These are phyloP conservation scores for Scolopax bukidnonensis DNA, from an alignment of 2,797 vertebrate genomes.

Conservation along the genomic window DNA sequence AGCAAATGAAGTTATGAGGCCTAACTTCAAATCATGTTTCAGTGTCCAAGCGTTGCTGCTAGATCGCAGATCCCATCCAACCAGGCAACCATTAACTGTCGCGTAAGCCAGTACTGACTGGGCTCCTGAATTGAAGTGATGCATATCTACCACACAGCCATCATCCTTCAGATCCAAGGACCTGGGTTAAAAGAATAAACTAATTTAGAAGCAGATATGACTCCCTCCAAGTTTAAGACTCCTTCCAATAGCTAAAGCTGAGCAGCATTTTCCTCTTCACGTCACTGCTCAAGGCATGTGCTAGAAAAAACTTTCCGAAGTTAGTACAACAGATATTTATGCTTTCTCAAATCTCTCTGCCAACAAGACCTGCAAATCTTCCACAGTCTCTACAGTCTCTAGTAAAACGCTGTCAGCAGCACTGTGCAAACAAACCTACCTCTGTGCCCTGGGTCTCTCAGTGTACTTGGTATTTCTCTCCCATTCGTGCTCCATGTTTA, in stretches of 20 bases:
- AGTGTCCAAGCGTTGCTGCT: slow-evolving; percentile 92
- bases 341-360: not conserved
- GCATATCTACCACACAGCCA: slow-evolving; percentile 94
- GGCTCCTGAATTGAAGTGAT: slow-evolving; percentile 94
- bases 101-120: slow-evolving; percentile 95
- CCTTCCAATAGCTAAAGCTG: not conserved
- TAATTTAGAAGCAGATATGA: not conserved
- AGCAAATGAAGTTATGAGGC: slow-evolving; percentile 97
- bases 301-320: not conserved
- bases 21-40: slow-evolving; percentile 91
- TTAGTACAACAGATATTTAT: not conserved
- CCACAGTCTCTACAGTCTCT: not conserved
- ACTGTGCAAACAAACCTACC: not conserved
- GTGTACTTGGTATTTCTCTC: not conserved
- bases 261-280: not conserved
- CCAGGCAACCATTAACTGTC: slow-evolving; percentile 94
- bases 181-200: slow-evolving; percentile 72
- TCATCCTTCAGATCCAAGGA: slow-evolving; percentile 90
- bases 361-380: not conserved
- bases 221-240: not conserved
- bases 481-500: not conserved
- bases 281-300: not conserved
- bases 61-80: slow-evolving; percentile 95
- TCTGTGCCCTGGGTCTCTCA: not conserved
- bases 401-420: not conserved